Base-by-base conservation (phyloP, 2,797 vertebrate species). In the Caiman crocodilus region DNA sequence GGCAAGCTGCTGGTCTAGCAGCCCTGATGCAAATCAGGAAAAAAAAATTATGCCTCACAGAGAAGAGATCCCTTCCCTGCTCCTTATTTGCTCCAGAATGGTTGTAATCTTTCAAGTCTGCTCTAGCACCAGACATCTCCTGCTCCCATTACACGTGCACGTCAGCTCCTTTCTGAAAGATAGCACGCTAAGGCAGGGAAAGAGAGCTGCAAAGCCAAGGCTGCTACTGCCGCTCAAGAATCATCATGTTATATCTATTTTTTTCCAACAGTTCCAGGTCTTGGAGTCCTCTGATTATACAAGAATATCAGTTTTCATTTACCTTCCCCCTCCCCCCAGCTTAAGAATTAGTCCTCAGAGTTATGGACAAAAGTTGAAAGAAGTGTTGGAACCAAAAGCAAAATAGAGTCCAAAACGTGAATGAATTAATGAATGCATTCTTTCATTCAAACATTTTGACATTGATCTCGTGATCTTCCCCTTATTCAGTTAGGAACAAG, bases 201-300 rank as follows among this genome's bases (percentile, higher is more conserved):
- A 32, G 67, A 15, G 6, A 14, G 21, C 32, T 35, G 32, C 13
- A 23, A 14, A 35, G 67, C 67, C 32, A 79, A 71, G 71, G 42
- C 35, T 76, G 50, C 14, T 84, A 12, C 3, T 35, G 11, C 85
- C 56, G 42, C 21, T 23, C 65, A 57, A 6, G 63, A 90, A 57
- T n/a, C 26, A 64, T 42, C 76, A 60, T 35, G 23, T 25, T 73
- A 26, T 15, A 35, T 14, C 71, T 56, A 6, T 59, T n/a, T 28
- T 82, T 58, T 60, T 82, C 79, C 78, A 84, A 84, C 71, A 92
- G 79, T 71, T 56, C 65, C 65, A 56, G 50, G 90, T 90, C 73
- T 60, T 16, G 59, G 67, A 87, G 75, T 83, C 56, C 80, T 85
- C 63, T 79, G 50, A 91, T 79, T 11, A 71, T 14, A 32, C 2